phyloP scores from a whole-genome alignment of 2,113 vertebrate species.

The Pimephales promelas region DNA sequence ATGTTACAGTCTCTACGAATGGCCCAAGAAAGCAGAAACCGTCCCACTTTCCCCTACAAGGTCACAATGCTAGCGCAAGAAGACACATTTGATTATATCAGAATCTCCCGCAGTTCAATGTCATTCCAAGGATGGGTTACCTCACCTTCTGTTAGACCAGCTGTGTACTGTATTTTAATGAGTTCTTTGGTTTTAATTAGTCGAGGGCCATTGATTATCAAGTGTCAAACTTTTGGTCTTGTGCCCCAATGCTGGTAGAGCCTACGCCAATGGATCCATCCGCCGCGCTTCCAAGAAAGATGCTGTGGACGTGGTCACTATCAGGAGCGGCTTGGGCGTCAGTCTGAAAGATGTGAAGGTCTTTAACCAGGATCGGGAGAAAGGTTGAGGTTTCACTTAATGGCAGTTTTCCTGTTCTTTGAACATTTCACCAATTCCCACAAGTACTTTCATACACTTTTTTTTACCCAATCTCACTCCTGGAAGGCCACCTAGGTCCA shows the following conservation, averaged over 20 bases:
- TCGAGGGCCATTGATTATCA: conserved; percentile 70
- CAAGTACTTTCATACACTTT: not conserved
- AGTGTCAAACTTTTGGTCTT: conserved; percentile 62
- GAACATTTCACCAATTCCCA: not conserved
- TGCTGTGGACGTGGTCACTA: conserved; percentile 78
- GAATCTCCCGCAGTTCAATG: conserved; percentile 59
- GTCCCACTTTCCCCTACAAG: conserved; percentile 64
- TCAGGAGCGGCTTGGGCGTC: conserved; percentile 85
- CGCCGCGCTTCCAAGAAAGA: conserved; percentile 85
- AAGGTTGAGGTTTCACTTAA: conserved; percentile 80
- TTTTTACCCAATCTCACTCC: not conserved
- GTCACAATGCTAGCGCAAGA: conserved; percentile 64
- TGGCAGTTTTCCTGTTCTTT: conserved; percentile 56
- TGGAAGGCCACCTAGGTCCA: not conserved
- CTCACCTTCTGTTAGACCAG: conserved; percentile 61
- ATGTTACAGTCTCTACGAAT: conserved; percentile 72
- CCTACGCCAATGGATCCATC: conserved; percentile 87
- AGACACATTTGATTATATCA: conserved; percentile 57
- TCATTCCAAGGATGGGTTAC: conserved; percentile 59
- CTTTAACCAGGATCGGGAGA: conserved; percentile 87
- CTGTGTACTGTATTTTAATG: conserved; percentile 68
- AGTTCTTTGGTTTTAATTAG: conserved; percentile 71
- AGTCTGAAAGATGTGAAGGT: conserved; percentile 88
- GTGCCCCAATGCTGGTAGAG: conserved; percentile 71
- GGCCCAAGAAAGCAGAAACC: conserved; percentile 43